Evolutionary conservation across 2,797 vertebrate genomes (phyloP).

Genomic region (Leucoraja ocellata): DNA sequence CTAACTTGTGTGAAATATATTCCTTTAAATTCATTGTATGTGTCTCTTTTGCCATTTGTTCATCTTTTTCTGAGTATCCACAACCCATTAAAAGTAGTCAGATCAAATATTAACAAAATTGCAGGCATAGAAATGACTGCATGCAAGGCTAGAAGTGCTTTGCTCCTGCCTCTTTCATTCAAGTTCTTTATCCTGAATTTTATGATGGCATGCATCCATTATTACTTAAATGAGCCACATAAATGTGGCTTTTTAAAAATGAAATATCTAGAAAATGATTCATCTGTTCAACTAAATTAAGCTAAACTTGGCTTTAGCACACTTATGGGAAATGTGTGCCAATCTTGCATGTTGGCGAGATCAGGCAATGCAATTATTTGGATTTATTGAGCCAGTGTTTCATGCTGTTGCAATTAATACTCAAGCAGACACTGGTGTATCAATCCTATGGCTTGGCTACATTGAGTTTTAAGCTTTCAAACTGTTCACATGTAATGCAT

Average conservation of each 20-base stretch:
- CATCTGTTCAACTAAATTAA: conserved; percentile 29
- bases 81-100: not conserved
- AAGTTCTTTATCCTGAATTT: not conserved
- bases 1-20: not conserved
- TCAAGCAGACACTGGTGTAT: not conserved
- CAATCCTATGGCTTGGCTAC: not conserved
- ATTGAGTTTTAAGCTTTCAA: not conserved
- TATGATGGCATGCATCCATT: not conserved
- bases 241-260: not conserved
- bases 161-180: not conserved
- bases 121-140: not conserved
- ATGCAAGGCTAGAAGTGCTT: not conserved
- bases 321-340: not conserved
- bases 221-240: conserved; percentile 25
- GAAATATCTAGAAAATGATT: conserved; percentile 15
- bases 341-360: conserved; percentile 4
- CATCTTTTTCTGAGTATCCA: not conserved
- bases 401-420: conserved; percentile 32
- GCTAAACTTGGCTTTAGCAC: not conserved
- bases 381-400: conserved; percentile 35
- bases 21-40: not conserved
- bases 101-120: not conserved
- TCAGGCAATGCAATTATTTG: conserved; percentile 19
- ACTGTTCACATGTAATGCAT: not conserved
- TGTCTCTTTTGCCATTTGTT: not conserved